phyloP scores from a whole-genome alignment of 2,113 vertebrate species.

The Andinoacara biseriatus region DNA sequence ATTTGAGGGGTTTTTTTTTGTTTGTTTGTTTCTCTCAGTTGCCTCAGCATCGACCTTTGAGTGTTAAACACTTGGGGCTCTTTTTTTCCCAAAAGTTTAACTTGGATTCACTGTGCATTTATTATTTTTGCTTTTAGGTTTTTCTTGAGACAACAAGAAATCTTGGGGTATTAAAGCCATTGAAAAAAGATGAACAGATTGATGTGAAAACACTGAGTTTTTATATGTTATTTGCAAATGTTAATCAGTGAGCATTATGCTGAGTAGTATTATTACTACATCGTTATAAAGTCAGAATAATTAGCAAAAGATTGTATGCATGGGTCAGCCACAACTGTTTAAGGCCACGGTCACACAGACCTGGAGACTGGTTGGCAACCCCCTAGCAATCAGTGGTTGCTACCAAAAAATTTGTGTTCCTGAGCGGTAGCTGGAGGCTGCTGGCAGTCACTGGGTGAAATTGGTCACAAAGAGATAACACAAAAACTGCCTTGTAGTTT shows the following conservation, averaged over 20 bases:
- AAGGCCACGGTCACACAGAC: background rate
- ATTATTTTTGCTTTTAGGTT: background rate
- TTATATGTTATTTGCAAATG: background rate
- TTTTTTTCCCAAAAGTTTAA: background rate
- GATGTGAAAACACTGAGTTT: background rate
- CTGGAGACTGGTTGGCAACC: background rate
- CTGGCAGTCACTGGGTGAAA: background rate
- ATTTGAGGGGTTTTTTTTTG: background rate
- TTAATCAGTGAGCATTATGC: background rate
- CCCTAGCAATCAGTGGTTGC: background rate
- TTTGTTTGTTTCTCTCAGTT: conserved; percentile 6
- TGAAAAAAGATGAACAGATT: background rate
- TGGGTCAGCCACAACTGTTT: background rate
- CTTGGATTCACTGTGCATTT: background rate
- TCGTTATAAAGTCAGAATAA: too few relatives aligned
- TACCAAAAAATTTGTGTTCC: background rate
- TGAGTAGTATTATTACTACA: background rate
- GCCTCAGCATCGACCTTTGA: background rate
- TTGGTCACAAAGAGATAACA: background rate
- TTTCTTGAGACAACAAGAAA: background rate
- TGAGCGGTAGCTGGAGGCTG: background rate
- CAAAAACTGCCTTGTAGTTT: background rate
- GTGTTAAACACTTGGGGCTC: background rate
- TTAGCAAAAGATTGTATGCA: background rate
- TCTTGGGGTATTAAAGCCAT: background rate